Evolutionary conservation across 2,113 vertebrate genomes (phyloP).

Genomic region (Hiodon tergisus): DNA sequence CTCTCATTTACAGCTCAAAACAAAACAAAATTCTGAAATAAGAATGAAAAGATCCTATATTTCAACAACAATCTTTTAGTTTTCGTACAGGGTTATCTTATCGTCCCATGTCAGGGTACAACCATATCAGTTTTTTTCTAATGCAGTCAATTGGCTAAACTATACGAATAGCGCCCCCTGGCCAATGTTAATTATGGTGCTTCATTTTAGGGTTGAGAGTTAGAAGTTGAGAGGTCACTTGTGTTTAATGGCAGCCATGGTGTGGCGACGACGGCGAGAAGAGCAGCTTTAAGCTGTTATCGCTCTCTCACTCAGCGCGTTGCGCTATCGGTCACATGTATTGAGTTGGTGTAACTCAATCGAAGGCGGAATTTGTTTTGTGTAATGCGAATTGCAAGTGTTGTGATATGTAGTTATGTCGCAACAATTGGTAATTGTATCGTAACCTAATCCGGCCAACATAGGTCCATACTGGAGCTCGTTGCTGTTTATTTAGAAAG

Average conservation of each 20-base stretch:
- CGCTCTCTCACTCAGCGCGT: slow-evolving; percentile 5
- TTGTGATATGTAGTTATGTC: not conserved
- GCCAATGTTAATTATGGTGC: not conserved
- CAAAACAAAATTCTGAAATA: too few species aligned
- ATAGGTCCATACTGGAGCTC: not conserved
- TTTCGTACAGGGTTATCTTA: too few species aligned
- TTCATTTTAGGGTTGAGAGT: slow-evolving; percentile 31
- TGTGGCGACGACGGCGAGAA: slow-evolving; percentile 17
- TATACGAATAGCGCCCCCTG: slow-evolving; percentile 45
- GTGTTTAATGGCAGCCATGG: slow-evolving; percentile 12
- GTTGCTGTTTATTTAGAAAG: not conserved
- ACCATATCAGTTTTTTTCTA: too few species aligned
- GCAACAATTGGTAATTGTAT: not conserved
- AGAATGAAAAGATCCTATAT: too few species aligned
- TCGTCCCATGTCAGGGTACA: too few species aligned
- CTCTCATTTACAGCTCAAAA: too few species aligned
- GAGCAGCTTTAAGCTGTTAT: slow-evolving; percentile 6
- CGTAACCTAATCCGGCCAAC: not conserved
- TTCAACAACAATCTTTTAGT: too few species aligned
- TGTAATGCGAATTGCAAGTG: not conserved
- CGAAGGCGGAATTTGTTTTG: not conserved
- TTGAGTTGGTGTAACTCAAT: not conserved
- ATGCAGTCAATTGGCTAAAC: not conserved
- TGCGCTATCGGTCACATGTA: slow-evolving; percentile 7
- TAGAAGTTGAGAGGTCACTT: slow-evolving; percentile 50